Base-by-base conservation (phyloP, 2,888 invertebrate genomes). In the Sclerodermus sp. region DNA sequence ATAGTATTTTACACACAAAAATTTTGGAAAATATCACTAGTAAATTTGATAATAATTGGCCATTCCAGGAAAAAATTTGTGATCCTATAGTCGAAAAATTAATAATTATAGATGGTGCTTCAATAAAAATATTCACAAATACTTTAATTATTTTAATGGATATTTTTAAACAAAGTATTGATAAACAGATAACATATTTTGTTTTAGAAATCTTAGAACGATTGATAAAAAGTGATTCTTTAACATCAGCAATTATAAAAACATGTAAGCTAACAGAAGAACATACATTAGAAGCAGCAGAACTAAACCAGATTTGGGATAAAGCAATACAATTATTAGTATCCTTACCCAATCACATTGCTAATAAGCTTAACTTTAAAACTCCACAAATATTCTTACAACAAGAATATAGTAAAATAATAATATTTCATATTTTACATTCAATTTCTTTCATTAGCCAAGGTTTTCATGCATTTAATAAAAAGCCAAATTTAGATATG, bases 311-410 rank as follows among this genome's bases (percentile, higher is more conserved):
- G 34, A 64, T 59, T 18, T 84, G 84, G 81, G 80, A 82, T 51
- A 80, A 79, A 31, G 83, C 82, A 16, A 80, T 88, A 0, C 88
- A 88, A 67, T 64, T 84, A 41, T 64, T 91, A 45, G 78, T 85
- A 6, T 87, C 88, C 1, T 64, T 92, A 44, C 91, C 92, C 0
- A 85, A 81, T 63, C 80, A 87, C 58, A 79, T 91, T 37, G 88
- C 90, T 8, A 93, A 93, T 68, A 82, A 81, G 61, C 62, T 86
- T 23, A 78, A 84, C 53, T 79, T 78, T 1, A 78, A 83, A 29
- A 79, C 84, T 4, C 83, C 85, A 0, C 79, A 81, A 51, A 79
- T 82, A 14, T 90, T 88, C 67, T 76, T 82, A 0, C 79, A 83
- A 0, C 79, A 82, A 13, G 80, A 79, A 16, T 90, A 84, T 70